phyloP scores from a whole-genome alignment of 2,888 invertebrate genomes.

The Drosophila setosimentum region DNA sequence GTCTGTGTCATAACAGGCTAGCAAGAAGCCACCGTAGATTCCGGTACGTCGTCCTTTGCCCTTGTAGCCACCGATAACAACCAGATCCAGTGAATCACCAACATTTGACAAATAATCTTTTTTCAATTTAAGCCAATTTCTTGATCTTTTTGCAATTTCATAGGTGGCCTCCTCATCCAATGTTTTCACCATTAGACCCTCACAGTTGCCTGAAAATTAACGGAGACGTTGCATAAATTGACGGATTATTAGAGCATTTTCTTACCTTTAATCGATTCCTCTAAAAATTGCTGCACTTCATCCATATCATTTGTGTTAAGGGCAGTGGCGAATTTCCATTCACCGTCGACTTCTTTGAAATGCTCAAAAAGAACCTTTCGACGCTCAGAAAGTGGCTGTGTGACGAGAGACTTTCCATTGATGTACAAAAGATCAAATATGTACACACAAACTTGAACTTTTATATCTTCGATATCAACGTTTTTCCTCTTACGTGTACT shows the following conservation, averaged over 20 bases:
- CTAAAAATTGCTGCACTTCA: slow-evolving; percentile 96
- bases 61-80: slow-evolving; percentile 96
- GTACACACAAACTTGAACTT: slow-evolving; percentile 95
- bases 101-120: slow-evolving; percentile 99
- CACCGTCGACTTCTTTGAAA: slow-evolving; percentile 90
- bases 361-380: slow-evolving; percentile 90
- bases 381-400: slow-evolving; percentile 90
- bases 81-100: slow-evolving; percentile 98
- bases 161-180: slow-evolving; percentile 94
- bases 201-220: slow-evolving; percentile 91
- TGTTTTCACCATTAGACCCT: slow-evolving; percentile 99
- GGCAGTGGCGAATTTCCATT: slow-evolving; percentile 94
- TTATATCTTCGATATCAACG: slow-evolving; percentile 86
- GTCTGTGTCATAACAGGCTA: slow-evolving; percentile 96
- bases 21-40: slow-evolving; percentile 96
- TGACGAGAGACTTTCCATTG: slow-evolving; percentile 94
- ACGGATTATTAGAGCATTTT: background rate
- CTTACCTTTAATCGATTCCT: slow-evolving; percentile 94
- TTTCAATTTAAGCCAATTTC: slow-evolving; percentile 98
- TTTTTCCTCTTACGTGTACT: slow-evolving; percentile 98
- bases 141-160: slow-evolving; percentile 97
- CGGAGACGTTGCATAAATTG: background rate
- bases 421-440: slow-evolving; percentile 98
- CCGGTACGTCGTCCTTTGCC: slow-evolving; percentile 98
- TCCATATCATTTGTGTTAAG: slow-evolving; percentile 94